Evolutionary conservation across 2,888 invertebrate genomes (phyloP), one percentile per base, ranked within the genome.

Genomic region (Agrypnus murinus): DNA sequence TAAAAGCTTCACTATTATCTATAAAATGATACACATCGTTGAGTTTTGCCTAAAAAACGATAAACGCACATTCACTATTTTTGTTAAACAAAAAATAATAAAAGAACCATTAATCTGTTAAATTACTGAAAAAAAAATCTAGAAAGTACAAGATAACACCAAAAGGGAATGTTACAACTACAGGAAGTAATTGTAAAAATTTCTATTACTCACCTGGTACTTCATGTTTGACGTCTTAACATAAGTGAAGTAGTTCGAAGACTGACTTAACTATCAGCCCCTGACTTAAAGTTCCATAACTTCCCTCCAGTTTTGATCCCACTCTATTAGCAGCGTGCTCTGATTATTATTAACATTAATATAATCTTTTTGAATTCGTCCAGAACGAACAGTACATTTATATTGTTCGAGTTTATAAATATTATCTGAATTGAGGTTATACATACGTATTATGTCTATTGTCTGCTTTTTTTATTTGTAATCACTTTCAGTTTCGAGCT

Each of bases 161-260:
- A 36, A 25, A 25, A 34, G 15, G n/a, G 6, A 32, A 36, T 14
- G 34, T 25, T 3, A 25, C 10, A 53, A 14, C 17, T 45, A 45
- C 15, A 48, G 45, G 45, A 25, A 19, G 48, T 25, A 9, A 17
- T 36, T 14, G 7, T n/a, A 53, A 53, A 53, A 12, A 15, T 46
- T 34, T 62, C 6, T 46, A 45, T 62, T 31, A 66, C 66, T 66
- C 66, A 66, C 66, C 66, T 45, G 45, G 32, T 66, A 66, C 25
- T 66, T 66, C 66, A 66, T 66, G n/a, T 14, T 48, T 59, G 32
- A 59, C 46, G 31, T 57, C 55, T 53, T 31, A 9, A 45, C 65
- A 17, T 45, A 45, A 25, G 59, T 36, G 46, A 50, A 36, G 34
- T n/a, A 48, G 45, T 36, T 66, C 15, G 34, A 59, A 46, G 58